Evolutionary conservation across 92 coral and sea anemone genomes (phyloP).

Genomic region (Parazoanthus swiftii): DNA sequence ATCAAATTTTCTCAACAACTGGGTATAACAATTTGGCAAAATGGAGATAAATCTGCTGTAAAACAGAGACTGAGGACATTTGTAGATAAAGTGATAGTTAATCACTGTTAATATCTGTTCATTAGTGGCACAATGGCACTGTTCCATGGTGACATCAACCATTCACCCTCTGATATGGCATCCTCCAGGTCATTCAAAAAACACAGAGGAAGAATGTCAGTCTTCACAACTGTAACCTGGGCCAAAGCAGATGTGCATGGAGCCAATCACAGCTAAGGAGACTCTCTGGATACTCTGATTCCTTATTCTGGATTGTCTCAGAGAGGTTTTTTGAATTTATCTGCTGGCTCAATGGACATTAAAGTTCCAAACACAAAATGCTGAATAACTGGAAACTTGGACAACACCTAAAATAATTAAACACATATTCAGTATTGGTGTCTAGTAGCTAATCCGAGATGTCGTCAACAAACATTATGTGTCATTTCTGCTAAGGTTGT

Average conservation of each 20-base stretch:
- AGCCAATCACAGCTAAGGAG: background rate
- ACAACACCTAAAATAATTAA: slow-evolving; percentile 67
- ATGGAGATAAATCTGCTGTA: no score
- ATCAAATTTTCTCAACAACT: no score
- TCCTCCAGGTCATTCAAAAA: no score
- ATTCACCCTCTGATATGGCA: background rate
- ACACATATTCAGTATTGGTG: background rate
- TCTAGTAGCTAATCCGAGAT: background rate
- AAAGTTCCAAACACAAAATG: slow-evolving; percentile 93
- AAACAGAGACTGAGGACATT: no score
- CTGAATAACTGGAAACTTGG: slow-evolving; percentile 96
- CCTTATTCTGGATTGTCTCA: background rate
- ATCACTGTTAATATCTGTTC: no score
- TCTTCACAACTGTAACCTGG: background rate
- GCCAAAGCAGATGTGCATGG: background rate
- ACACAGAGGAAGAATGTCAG: no score
- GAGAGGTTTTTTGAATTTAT: slow-evolving; percentile 69
- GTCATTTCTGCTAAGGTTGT: no score
- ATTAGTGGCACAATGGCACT: background rate
- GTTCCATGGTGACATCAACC: background rate
- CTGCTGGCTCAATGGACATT: slow-evolving; percentile 77
- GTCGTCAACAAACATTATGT: no score
- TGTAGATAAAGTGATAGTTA: no score
- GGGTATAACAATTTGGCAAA: no score
- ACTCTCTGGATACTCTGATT: no score